A percentile compares a stretch with the other conserved stretches of the same genome.
phyloP scores from a whole-genome alignment of 2,888 invertebrate genomes.

The Rhagophthalmus giganteus region DNA sequence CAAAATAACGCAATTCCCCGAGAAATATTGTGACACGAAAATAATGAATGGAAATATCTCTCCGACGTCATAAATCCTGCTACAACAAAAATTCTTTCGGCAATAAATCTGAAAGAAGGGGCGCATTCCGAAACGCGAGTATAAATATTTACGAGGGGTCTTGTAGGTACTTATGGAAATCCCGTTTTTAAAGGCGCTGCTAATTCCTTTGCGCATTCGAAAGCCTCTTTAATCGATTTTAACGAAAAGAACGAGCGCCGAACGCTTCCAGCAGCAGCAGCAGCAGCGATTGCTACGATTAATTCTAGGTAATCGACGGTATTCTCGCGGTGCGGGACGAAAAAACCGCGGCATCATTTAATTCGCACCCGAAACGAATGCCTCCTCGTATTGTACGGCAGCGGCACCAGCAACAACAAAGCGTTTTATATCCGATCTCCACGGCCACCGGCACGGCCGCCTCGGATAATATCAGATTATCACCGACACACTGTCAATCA shows the following conservation, averaged over 20 bases:
- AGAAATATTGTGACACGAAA: constrained; percentile 21
- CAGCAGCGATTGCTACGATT: constrained; percentile 22
- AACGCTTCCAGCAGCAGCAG: background rate
- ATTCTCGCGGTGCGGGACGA: constrained; percentile 10
- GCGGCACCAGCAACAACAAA: constrained; percentile 18
- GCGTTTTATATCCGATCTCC: constrained; percentile 21
- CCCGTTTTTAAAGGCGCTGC: constrained; percentile 7
- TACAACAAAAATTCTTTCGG: constrained; percentile 6
- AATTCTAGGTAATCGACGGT: constrained; percentile 19
- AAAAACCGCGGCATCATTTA: constrained; percentile 18
- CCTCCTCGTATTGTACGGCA: constrained; percentile 11
- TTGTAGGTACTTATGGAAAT: constrained; percentile 14
- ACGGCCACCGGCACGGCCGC: constrained; percentile 29
- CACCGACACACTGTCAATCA: constrained; percentile 33
- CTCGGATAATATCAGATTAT: constrained; percentile 34
- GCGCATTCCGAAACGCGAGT: constrained; percentile 21
- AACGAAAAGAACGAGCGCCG: constrained; percentile 11
- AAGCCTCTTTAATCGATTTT: constrained; percentile 15
- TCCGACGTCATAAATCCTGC: constrained; percentile 18
- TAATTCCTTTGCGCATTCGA: constrained; percentile 19
- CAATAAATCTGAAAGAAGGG: constrained; percentile 19
- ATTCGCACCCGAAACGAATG: constrained; percentile 29
- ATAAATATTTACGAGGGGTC: constrained; percentile 29
- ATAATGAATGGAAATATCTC: constrained; percentile 21
- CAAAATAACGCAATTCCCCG: constrained; percentile 14